These are phyloP conservation scores for Chelonus formosanus DNA, from an alignment of 2,888 invertebrate genomes.

Conservation along the genomic window DNA sequence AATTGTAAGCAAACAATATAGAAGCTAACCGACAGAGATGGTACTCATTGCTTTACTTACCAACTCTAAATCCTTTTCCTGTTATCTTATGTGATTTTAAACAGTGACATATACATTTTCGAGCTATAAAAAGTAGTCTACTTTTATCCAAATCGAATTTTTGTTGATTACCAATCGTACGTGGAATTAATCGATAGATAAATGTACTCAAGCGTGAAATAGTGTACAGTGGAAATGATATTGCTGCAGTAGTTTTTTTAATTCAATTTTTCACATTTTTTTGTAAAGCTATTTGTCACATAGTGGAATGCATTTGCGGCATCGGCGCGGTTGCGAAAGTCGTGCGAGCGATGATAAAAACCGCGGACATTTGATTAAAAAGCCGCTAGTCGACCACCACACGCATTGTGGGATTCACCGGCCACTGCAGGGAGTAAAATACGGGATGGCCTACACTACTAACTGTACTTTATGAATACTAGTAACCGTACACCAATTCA, in stretches of 20 bases:
- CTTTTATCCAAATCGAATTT: too few species aligned
- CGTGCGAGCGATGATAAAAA: conserved; percentile 25
- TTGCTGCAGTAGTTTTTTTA: background rate
- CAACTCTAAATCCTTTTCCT: conserved; percentile 3
- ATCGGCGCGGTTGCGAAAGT: conserved; percentile 18
- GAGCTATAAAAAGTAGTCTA: too few species aligned
- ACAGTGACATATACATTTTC: background rate
- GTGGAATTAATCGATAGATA: too few species aligned
- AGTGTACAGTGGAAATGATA: background rate
- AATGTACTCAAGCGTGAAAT: too few species aligned
- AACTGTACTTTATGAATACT: background rate
- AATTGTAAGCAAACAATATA: conserved; percentile 41
- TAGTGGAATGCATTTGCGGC: conserved; percentile 19
- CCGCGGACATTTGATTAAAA: conserved; percentile 27
- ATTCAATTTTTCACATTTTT: conserved; percentile 19
- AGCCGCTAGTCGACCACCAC: conserved; percentile 25
- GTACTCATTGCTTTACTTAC: conserved; percentile 30
- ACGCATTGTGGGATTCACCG: conserved; percentile 13
- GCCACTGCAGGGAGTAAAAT: conserved; percentile 13
- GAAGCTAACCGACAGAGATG: conserved; percentile 39
- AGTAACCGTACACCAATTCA: conserved; percentile 7
- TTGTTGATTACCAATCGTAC: too few species aligned
- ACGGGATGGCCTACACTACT: conserved; percentile 1
- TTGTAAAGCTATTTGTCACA: conserved; percentile 13
- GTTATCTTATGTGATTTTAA: background rate